Evolutionary conservation across 1,140 invertebrate species (phyloP).

Genomic region (Drosophila ercepeae): DNA sequence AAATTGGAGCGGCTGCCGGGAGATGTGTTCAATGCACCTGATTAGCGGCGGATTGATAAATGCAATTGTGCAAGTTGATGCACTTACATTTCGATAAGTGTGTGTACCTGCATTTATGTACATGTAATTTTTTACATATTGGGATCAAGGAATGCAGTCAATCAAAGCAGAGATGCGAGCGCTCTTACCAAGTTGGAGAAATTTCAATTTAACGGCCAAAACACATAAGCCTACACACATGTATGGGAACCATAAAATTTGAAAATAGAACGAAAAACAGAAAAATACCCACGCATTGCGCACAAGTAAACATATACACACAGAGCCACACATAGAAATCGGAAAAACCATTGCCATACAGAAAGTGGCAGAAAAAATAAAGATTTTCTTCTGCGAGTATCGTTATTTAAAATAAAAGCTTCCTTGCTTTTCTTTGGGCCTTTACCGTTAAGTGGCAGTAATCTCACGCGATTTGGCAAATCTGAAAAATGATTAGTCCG

Average conservation of each 20-base stretch:
- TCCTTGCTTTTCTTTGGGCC: neutral
- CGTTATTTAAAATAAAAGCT: slow-evolving; percentile 7
- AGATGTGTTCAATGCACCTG: slow-evolving; percentile 41
- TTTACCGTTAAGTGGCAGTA: slow-evolving; percentile 31
- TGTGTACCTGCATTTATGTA: too few species aligned
- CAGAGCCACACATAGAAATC: slow-evolving; percentile 4
- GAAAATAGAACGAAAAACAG: slow-evolving; percentile 49
- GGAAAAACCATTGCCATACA: slow-evolving; percentile 41
- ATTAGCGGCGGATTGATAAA: slow-evolving; percentile 39
- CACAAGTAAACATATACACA: slow-evolving; percentile 44
- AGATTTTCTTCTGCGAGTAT: slow-evolving; percentile 13
- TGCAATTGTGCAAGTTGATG: slow-evolving; percentile 17
- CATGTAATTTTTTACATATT: slow-evolving; percentile 20
- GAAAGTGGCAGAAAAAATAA: slow-evolving; percentile 29
- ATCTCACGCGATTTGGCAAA: slow-evolving; percentile 34
- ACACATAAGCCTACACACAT: neutral
- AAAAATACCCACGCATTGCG: slow-evolving; percentile 53
- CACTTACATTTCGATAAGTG: neutral
- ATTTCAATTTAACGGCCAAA: slow-evolving; percentile 33
- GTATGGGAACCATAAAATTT: slow-evolving; percentile 24
- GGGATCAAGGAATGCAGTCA: slow-evolving; percentile 15
- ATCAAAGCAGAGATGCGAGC: slow-evolving; percentile 3
- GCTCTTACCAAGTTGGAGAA: slow-evolving; percentile 12
- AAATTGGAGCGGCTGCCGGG: slow-evolving; percentile 5
- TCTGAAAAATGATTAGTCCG: neutral